Evolutionary conservation across 2,113 vertebrate genomes (phyloP).

Genomic region (Solenodon paradoxus): DNA sequence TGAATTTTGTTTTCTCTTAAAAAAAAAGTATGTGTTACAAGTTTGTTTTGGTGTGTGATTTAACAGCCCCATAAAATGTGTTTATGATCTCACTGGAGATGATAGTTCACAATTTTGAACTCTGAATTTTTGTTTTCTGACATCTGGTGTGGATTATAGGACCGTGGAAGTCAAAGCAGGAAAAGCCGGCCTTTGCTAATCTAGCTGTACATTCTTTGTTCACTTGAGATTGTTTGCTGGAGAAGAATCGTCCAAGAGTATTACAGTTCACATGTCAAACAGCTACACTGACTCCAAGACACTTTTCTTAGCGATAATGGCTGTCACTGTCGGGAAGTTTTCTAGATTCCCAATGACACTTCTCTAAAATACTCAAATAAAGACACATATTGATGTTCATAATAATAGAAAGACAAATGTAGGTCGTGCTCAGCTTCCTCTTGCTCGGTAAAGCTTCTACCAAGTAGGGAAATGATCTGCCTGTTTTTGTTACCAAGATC

Average conservation of each 20-base stretch:
- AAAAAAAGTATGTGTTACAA: conserved; percentile 39
- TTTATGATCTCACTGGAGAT: conserved; percentile 52
- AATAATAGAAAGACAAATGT: background rate
- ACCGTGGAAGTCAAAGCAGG: conserved; percentile 67
- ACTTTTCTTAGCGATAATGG: conserved; percentile 25
- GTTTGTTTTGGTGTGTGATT: conserved; percentile 46
- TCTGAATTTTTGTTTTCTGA: conserved; percentile 24
- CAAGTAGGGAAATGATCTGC: background rate
- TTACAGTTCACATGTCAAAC: conserved; percentile 33
- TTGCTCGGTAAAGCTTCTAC: background rate
- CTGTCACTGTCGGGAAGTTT: background rate
- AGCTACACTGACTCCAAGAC: conserved; percentile 20
- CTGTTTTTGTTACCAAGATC: background rate
- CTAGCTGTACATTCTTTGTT: conserved; percentile 72
- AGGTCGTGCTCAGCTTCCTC: background rate
- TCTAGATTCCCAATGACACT: background rate
- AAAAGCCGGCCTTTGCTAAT: conserved; percentile 55
- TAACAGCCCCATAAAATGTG: conserved; percentile 59
- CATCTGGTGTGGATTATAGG: conserved; percentile 69
- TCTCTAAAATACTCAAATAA: background rate
- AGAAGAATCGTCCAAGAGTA: conserved; percentile 59
- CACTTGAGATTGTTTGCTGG: conserved; percentile 74
- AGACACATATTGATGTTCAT: background rate
- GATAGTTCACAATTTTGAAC: conserved; percentile 42
- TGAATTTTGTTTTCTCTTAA: conserved; percentile 34